A percentile compares a stretch with the other conserved stretches of the same genome.
phyloP scores from a whole-genome alignment of 1,140 invertebrate species.

The Anastrepha ludens region DNA sequence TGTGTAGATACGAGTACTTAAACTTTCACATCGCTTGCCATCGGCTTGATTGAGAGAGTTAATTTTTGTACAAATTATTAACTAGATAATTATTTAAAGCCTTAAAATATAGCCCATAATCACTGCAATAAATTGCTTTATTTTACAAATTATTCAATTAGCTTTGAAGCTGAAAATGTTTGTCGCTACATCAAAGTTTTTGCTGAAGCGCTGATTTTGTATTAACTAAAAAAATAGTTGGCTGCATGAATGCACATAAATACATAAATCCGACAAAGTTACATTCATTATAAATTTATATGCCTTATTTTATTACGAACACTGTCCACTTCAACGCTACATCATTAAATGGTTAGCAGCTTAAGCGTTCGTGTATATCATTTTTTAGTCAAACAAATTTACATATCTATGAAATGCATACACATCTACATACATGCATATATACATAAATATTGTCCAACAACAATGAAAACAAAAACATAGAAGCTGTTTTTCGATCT shows the following conservation, averaged over 20 bases:
- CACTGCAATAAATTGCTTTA: slow-evolving; percentile 6
- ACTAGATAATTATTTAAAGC: not conserved
- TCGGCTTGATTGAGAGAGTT: not conserved
- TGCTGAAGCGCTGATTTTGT: not conserved
- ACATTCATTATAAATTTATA: slow-evolving; percentile 28
- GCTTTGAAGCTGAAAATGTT: not conserved
- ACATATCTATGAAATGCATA: not conserved
- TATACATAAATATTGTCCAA: not conserved
- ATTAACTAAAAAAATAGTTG: too few species aligned
- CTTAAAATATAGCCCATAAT: not conserved
- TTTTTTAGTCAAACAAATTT: not conserved
- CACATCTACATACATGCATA: not conserved
- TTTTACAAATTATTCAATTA: slow-evolving; percentile 41
- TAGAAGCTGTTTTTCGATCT: not conserved
- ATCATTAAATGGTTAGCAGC: slow-evolving; percentile 16
- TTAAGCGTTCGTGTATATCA: slow-evolving; percentile 15
- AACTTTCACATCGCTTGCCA: not conserved
- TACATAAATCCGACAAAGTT: slow-evolving; percentile 4
- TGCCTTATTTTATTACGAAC: not conserved
- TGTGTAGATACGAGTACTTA: not conserved
- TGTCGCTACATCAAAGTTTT: not conserved
- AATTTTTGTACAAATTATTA: too few species aligned
- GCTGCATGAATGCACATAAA: too few species aligned
- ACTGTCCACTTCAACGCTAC: not conserved
- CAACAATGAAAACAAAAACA: not conserved